A percentile compares a stretch with the other conserved stretches of the same genome.
Evolutionary conservation across 2,113 vertebrate species (phyloP).

Genomic region (Epinephelus lanceolatus): DNA sequence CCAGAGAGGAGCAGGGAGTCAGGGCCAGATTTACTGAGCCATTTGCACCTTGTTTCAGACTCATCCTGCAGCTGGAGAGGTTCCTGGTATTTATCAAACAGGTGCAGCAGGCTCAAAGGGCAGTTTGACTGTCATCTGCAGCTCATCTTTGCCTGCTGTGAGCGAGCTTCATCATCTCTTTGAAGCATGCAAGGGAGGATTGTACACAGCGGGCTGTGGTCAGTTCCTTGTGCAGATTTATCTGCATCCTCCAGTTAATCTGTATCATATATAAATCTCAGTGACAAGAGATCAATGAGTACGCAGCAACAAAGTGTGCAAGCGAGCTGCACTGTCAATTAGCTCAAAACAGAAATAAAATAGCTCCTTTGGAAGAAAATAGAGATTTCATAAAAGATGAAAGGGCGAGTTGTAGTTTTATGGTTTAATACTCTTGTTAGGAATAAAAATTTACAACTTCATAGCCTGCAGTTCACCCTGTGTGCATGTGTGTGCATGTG

Average conservation of each 20-base stretch:
- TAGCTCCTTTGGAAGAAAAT: not conserved
- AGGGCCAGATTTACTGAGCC: constrained; percentile 47
- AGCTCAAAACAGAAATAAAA: not conserved
- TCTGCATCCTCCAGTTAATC: not conserved
- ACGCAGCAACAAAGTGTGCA: not conserved
- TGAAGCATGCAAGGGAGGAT: not conserved
- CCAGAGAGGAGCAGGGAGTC: constrained; percentile 24
- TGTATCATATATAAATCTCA: not conserved
- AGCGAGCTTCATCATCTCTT: not conserved
- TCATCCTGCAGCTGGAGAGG: constrained; percentile 21
- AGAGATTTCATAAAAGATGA: not conserved
- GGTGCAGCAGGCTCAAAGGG: not conserved
- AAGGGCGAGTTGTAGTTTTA: not conserved
- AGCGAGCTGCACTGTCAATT: not conserved
- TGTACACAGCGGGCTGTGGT: constrained; percentile 10
- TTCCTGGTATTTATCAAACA: constrained; percentile 50
- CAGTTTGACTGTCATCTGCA: constrained; percentile 22
- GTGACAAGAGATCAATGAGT: not conserved
- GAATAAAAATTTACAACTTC: not conserved
- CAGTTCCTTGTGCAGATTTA: not conserved
- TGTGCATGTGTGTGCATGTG: not conserved
- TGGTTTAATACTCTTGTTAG: not conserved
- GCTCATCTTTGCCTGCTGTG: constrained; percentile 1
- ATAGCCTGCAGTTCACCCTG: not conserved
- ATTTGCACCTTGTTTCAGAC: constrained; percentile 55